phyloP scores from a whole-genome alignment of 1,140 invertebrate genomes.

The Mya arenaria region DNA sequence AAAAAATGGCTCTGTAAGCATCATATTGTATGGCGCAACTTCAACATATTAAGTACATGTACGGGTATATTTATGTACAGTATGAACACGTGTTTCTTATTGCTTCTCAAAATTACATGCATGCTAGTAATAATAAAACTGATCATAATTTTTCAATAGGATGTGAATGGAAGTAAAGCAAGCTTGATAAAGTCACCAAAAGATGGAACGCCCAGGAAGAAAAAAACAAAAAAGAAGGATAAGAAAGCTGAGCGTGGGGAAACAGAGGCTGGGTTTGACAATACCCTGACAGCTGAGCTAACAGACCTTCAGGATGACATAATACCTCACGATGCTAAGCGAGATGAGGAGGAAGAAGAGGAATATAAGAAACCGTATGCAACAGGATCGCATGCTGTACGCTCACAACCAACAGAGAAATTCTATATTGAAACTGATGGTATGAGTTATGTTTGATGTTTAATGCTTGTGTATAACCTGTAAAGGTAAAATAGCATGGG shows the following conservation, averaged over 20 bases:
- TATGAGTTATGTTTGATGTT: no score
- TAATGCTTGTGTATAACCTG: no score
- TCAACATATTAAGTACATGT: no score
- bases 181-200: slow-evolving; percentile 70
- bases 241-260: slow-evolving; percentile 49
- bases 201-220: slow-evolving; percentile 69
- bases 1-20: no score
- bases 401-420: slow-evolving; percentile 74
- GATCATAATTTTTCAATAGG: no score
- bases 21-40: no score
- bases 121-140: no score
- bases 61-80: no score
- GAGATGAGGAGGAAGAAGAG: slow-evolving; percentile 59
- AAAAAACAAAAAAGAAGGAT: slow-evolving; percentile 69
- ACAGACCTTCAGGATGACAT: slow-evolving; percentile 74
- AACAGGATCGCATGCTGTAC: slow-evolving; percentile 61
- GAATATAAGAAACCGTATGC: slow-evolving; percentile 58
- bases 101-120: no score
- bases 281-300: slow-evolving; percentile 69
- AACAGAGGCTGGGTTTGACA: slow-evolving; percentile 66
- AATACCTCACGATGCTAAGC: slow-evolving; percentile 56
- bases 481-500: no score
- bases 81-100: no score
- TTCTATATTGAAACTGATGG: slow-evolving; percentile 76
- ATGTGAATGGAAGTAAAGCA: slow-evolving; percentile 73